Percentiles rank a stretch among this genome's conserved stretches.
These are phyloP conservation scores for Catocala nupta DNA, from an alignment of 2,888 invertebrate species.

Conservation along the genomic window DNA sequence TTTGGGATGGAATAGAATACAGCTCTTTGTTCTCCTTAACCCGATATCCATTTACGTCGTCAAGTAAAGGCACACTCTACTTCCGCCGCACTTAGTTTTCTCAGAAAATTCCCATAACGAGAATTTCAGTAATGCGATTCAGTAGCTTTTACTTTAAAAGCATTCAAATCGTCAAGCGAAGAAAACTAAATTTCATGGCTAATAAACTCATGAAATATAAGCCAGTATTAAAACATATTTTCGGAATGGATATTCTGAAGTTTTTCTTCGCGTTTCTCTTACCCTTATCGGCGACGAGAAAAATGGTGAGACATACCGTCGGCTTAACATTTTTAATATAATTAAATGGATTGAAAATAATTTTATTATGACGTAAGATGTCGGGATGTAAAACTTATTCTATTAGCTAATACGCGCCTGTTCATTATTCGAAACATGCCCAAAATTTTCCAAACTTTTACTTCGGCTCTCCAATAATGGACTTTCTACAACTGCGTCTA, in stretches of 20 bases:
- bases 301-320: constrained; percentile 14
- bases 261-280: constrained; percentile 13
- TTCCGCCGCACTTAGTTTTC: constrained; percentile 50
- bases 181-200: constrained; percentile 37
- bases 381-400: constrained; percentile 53
- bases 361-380: constrained; percentile 25
- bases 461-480: constrained; percentile 42
- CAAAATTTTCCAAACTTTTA: constrained; percentile 52
- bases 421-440: constrained; percentile 61
- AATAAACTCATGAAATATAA: constrained; percentile 42
- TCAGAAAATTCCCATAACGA: constrained; percentile 46
- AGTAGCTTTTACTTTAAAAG: constrained; percentile 53
- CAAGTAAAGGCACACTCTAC: constrained; percentile 36
- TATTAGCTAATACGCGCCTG: constrained; percentile 50
- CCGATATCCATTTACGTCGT: constrained; percentile 58
- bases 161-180: constrained; percentile 38
- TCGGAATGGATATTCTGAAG: constrained; percentile 7
- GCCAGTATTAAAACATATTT: constrained; percentile 31
- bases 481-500: constrained; percentile 46
- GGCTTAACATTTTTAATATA: constrained; percentile 17
- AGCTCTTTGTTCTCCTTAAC: constrained; percentile 52
- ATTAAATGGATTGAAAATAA: constrained; percentile 23
- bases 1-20: constrained; percentile 42
- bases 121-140: constrained; percentile 45
- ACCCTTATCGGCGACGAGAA: constrained; percentile 2